Evolutionary conservation across 1,140 invertebrate genomes (phyloP).

Genomic region (Meloidogyne floridensis): DNA sequence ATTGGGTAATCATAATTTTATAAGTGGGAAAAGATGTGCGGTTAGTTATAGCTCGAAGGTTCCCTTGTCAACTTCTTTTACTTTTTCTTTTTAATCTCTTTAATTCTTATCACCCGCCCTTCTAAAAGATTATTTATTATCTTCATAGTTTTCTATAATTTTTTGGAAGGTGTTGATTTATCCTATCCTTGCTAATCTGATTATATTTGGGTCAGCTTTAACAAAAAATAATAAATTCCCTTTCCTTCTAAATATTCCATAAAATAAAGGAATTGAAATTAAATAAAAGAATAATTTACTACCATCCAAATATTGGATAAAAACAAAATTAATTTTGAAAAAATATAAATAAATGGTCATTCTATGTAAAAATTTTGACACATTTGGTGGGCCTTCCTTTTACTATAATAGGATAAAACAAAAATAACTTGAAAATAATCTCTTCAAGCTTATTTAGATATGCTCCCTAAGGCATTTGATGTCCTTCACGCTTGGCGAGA

Average conservation of each 20-base stretch:
- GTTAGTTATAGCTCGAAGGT: too few relatives aligned
- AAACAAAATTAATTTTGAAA: too few relatives aligned
- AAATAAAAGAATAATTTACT: background rate
- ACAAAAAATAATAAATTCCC: background rate
- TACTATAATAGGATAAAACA: background rate
- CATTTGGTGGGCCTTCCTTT: background rate
- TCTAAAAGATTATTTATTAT: background rate
- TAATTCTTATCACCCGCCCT: background rate
- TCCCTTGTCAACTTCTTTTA: too few relatives aligned
- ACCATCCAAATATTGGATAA: too few relatives aligned
- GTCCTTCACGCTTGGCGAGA: background rate
- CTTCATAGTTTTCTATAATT: background rate
- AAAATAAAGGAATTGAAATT: too few relatives aligned
- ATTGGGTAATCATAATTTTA: too few relatives aligned
- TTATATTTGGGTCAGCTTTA: background rate
- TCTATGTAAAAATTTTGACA: background rate
- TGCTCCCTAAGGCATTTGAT: slow-evolving; percentile 6
- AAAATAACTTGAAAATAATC: background rate
- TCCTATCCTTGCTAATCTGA: background rate
- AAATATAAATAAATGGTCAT: too few relatives aligned
- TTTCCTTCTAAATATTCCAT: too few relatives aligned
- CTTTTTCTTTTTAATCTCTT: background rate
- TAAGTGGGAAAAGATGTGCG: too few relatives aligned
- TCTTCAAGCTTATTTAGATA: background rate
- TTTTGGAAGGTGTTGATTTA: background rate